Percentiles rank a stretch among this genome's conserved stretches.
Evolutionary conservation across 2,888 invertebrate species (phyloP).

Genomic region (Megamerina dolium): DNA sequence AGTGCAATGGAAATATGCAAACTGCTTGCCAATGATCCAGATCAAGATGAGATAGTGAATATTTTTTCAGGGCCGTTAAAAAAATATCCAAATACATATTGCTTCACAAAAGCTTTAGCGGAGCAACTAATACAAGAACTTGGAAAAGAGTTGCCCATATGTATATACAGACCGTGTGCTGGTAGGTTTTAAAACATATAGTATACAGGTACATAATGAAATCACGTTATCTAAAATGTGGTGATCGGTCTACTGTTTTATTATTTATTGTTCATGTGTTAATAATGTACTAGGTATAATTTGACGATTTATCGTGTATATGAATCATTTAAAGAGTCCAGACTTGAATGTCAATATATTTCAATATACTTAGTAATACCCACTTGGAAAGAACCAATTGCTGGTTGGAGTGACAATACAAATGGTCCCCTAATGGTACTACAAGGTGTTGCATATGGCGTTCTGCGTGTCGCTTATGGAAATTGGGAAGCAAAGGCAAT

Average conservation of each 20-base stretch:
- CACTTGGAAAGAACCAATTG: conserved; percentile 51
- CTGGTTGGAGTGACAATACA: conserved; percentile 65
- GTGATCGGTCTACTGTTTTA: too few relatives aligned
- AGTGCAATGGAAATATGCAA: conserved; percentile 38
- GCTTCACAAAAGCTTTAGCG: conserved; percentile 64
- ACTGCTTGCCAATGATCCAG: conserved; percentile 38
- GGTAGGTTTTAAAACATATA: too few relatives aligned
- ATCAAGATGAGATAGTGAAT: conserved; percentile 38
- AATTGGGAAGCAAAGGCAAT: conserved; percentile 39
- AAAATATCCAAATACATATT: conserved; percentile 62
- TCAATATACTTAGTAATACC: conserved; percentile 48
- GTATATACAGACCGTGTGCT: conserved; percentile 64
- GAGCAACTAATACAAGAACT: conserved; percentile 57
- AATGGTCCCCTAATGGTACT: conserved; percentile 54
- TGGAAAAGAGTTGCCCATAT: conserved; percentile 56
- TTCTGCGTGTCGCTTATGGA: conserved; percentile 49
- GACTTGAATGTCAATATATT: too few relatives aligned
- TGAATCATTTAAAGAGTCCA: conserved; percentile 9
- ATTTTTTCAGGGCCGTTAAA: conserved; percentile 32
- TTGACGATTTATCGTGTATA: too few relatives aligned
- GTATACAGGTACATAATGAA: too few relatives aligned
- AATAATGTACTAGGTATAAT: too few relatives aligned
- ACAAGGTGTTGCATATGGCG: conserved; percentile 54
- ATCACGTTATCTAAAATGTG: too few relatives aligned
- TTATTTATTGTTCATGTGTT: too few relatives aligned